Conservation (phyloP, 1,140 invertebrate genomes). For the Bilobella aurantiaca region DNA sequence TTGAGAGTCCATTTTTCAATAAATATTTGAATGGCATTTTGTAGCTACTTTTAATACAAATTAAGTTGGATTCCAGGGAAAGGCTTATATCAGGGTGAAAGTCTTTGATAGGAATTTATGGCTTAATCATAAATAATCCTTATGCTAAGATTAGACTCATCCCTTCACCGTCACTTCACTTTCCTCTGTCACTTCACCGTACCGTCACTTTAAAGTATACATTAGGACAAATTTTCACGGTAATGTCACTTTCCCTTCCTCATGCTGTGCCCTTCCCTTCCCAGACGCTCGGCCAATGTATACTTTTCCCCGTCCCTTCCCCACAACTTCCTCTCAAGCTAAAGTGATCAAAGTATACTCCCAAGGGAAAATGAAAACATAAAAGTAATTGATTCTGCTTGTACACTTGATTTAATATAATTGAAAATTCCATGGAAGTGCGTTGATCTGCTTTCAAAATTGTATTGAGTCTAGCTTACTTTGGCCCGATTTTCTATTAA, state of each 20-base stretch:
- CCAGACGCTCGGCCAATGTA: too few species aligned
- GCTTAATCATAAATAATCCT: background rate
- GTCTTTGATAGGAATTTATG: background rate
- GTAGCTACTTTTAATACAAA: background rate
- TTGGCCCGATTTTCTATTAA: background rate
- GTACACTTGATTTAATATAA: background rate
- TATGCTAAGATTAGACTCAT: background rate
- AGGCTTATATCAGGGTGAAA: background rate
- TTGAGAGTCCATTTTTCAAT: background rate
- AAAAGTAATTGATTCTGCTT: too few species aligned
- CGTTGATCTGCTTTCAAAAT: background rate
- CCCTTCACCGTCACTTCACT: background rate
- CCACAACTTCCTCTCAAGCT: too few species aligned
- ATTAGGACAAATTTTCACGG: too few species aligned
- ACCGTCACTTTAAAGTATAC: too few species aligned
- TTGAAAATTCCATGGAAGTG: background rate
- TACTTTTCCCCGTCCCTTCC: too few species aligned
- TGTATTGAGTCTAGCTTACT: background rate
- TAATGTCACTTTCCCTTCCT: too few species aligned
- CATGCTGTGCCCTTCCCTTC: too few species aligned
- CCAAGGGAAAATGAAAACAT: background rate
- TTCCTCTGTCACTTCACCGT: too few species aligned
- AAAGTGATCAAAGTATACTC: too few species aligned
- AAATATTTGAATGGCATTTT: background rate
- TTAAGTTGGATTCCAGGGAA: background rate